A percentile compares a stretch with the other conserved stretches of the same genome.
phyloP scores from a whole-genome alignment of 1,140 invertebrate genomes.

The Pseudomyrmex concolor region DNA sequence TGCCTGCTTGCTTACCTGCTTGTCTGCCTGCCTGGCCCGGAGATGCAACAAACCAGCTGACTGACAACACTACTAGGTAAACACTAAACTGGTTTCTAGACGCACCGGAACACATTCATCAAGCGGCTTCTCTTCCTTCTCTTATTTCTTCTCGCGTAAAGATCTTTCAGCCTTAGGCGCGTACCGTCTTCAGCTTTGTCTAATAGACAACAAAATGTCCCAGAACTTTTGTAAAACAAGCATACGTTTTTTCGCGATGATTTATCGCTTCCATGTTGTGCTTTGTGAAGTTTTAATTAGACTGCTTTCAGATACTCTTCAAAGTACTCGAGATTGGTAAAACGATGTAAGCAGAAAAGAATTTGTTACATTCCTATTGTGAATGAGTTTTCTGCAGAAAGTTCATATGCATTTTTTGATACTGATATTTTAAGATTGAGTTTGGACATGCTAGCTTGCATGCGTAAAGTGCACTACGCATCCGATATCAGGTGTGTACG shows the following conservation, averaged over 20 bases:
- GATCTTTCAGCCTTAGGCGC: slow-evolving; percentile 18
- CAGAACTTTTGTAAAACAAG: slow-evolving; percentile 44
- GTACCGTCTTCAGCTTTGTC: slow-evolving; percentile 33
- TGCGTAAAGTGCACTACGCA: slow-evolving; percentile 13
- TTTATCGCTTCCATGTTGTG: slow-evolving; percentile 49
- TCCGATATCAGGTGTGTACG: neutral
- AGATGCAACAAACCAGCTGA: slow-evolving; percentile 76
- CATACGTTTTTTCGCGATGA: slow-evolving; percentile 43
- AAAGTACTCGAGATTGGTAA: neutral
- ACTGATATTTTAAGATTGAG: slow-evolving; percentile 8
- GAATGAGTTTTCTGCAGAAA: slow-evolving; percentile 28
- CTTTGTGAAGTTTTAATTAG: slow-evolving; percentile 14
- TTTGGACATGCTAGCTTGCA: neutral
- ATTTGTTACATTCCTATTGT: slow-evolving; percentile 28
- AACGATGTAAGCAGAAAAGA: slow-evolving; percentile 12
- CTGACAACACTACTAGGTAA: slow-evolving; percentile 79
- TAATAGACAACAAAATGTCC: slow-evolving; percentile 50
- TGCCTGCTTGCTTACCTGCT: slow-evolving; percentile 54
- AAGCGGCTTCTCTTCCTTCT: slow-evolving; percentile 55
- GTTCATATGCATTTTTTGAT: slow-evolving; percentile 9
- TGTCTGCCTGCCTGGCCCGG: slow-evolving; percentile 47
- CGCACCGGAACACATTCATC: slow-evolving; percentile 72
- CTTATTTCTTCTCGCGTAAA: neutral
- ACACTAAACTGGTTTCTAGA: slow-evolving; percentile 77
- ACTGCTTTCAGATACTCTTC: neutral